phyloP scores from a whole-genome alignment of 2,113 vertebrate genomes.

The Monopterus albus region DNA sequence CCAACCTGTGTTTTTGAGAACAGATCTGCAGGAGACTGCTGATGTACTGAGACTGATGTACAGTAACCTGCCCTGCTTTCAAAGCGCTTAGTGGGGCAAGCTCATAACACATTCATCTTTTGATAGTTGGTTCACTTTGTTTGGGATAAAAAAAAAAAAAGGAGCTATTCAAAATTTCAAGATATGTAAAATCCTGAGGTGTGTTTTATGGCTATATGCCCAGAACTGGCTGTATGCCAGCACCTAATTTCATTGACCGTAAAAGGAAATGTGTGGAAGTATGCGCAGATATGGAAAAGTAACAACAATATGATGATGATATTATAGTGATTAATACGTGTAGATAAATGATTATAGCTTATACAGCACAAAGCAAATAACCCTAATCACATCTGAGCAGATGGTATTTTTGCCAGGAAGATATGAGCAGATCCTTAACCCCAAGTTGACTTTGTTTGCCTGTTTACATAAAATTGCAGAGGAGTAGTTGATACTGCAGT shows the following conservation, averaged over 20 bases:
- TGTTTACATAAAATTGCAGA: not conserved
- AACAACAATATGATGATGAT: not conserved
- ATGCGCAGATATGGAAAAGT: not conserved
- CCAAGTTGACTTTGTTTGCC: not conserved
- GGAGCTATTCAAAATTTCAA: not conserved
- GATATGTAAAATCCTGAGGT: not conserved
- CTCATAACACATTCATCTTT: not conserved
- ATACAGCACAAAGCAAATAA: not conserved
- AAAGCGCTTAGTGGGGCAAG: not conserved
- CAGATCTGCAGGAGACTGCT: not conserved
- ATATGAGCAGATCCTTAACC: not conserved
- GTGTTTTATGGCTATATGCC: conserved; percentile 12
- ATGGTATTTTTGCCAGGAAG: not conserved
- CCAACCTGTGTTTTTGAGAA: conserved; percentile 3
- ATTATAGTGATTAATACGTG: conserved; percentile 1
- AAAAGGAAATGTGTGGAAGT: conserved; percentile 11
- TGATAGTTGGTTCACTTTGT: conserved; percentile 19
- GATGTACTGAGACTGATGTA: not conserved
- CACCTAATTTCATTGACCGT: not conserved
- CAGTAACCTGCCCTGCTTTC: not conserved
- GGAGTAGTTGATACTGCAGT: not conserved
- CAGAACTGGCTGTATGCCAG: conserved; percentile 7
- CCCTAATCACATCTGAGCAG: not conserved
- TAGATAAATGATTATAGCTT: conserved; percentile 2
- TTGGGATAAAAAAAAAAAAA: conserved; percentile 8